Evolutionary conservation across 2,113 vertebrate species (phyloP).

Genomic region (Caretta caretta): DNA sequence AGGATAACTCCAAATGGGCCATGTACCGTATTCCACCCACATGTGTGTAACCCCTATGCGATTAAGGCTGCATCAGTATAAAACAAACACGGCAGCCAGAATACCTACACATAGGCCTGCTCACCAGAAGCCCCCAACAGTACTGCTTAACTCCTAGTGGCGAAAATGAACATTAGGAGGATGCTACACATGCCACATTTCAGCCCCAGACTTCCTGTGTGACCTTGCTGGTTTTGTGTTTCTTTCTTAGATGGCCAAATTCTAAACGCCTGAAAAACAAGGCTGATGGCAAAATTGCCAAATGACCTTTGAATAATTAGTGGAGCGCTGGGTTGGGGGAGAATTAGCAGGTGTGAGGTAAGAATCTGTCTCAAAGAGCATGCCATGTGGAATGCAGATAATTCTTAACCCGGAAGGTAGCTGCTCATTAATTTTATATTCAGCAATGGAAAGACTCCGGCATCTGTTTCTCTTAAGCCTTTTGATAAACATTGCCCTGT

Average conservation of each 20-base stretch:
- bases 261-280: neutral
- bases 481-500: neutral
- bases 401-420: slow-evolving; percentile 48
- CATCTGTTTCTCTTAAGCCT: slow-evolving; percentile 42
- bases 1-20: slow-evolving; percentile 57
- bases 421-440: slow-evolving; percentile 54
- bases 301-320: neutral
- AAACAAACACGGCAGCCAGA: neutral
- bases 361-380: neutral
- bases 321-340: slow-evolving; percentile 8
- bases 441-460: slow-evolving; percentile 44
- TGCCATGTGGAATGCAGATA: slow-evolving; percentile 46
- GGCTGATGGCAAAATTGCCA: neutral
- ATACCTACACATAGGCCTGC: neutral
- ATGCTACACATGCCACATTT: neutral
- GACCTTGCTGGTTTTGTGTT: neutral
- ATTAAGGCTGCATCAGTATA: neutral
- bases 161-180: too few relatives aligned
- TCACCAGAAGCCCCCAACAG: neutral
- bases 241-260: neutral
- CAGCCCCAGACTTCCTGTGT: neutral
- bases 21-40: slow-evolving; percentile 25
- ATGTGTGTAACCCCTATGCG: neutral
- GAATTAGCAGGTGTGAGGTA: slow-evolving; percentile 26
- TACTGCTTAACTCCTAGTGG: neutral